Base-by-base conservation (phyloP, 2,888 invertebrate genomes). In the Phyllotreta striolata region DNA sequence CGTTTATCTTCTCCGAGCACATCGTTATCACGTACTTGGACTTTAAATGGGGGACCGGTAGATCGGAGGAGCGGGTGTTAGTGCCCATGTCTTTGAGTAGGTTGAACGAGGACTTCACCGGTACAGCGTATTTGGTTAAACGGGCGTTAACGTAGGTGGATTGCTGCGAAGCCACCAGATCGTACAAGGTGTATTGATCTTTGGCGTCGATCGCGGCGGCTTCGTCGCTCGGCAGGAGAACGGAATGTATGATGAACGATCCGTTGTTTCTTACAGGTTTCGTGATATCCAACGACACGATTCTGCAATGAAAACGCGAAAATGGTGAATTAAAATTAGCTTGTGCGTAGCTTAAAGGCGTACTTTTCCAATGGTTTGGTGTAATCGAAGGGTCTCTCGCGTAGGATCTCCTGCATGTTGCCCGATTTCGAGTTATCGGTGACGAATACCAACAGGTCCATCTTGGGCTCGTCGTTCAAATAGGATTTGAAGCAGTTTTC, bases 231-330 rank as follows among this genome's bases (percentile, higher is more conserved):
- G 90, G 86, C 12, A 89, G 85, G 39, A 92, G 76, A 52, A 90
- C 85, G 1, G 91, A 87, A 80, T 95, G 93, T 76, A 95, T 85
- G 77, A 85, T 91, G 49, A 97, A 78, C 5, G 92, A 91, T 0
- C 96, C 97, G 85, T 97, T 97, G 62, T 89, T 87, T 9, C 91
- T 85, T 0, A 92, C 93, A 78, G 87, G 87, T 14, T 83, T 80
- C 3, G 95, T 93, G 68, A 96, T 83, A 68, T 87, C 85, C 57
- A 96, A 79, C 57, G 83, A 84, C 34, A 93, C 76, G 54, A 86
- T 85, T 73, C 93, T 93, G 78, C 2, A 24, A n/a, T n/a, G n/a
- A 46, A 82, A 81, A 73, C 59, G 62, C 64, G 58, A 55, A 52
- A 8, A 38, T 51, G 34, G 34, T 47, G 49, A 49, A 35, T 13